Base-by-base conservation (phyloP, 2,888 invertebrate species). In the Camptogramma bilineatum region DNA sequence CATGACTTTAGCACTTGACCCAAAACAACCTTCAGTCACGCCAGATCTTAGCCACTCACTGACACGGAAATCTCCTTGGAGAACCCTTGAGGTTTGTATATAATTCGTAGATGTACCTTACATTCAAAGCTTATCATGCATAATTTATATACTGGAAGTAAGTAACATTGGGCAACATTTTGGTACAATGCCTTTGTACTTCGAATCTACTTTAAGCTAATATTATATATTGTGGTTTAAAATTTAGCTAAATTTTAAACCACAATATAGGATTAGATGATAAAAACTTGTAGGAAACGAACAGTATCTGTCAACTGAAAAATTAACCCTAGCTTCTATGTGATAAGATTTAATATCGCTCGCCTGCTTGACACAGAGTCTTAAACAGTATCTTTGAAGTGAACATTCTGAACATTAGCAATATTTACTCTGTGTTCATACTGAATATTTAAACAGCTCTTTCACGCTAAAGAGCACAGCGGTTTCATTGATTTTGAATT, bases 401-500 rank as follows among this genome's bases (percentile, higher is more conserved):
- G 42, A 16, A 16, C 2, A 21, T 50, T 24, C 18, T 52, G 13
- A 52, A 34, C 52, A 34, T 52, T 28, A 44, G 42, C 24, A 31
- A 47, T 31, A 34, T 19, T 17, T 44, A 21, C 18, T 44, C 64
- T 59, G 68, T 66, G 63, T 57, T 52, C 55, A 58, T 64, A 61
- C 47, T 72, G 70, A 72, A 73, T 73, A 73, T 68, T 73, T 68
- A 58, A 69, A 19, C 55, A 62, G 56, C 60, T 66, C 65, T 68
- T 69, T 61, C 48, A 60, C 65, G 66, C 60, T 69, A 62, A 66
- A 64, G 64, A 64, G 58, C 66, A 66, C 56, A 58, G 66, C 52
- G 68, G 71, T 68, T 65, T 60, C 66, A 68, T 69, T 72, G 68
- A 72, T 69, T 71, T 62, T 60, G 42, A 65, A 71, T 72, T 69